Evolutionary conservation across 2,888 invertebrate genomes (phyloP), one percentile per base, ranked within the genome.

Genomic region (Mythimna ferrago): DNA sequence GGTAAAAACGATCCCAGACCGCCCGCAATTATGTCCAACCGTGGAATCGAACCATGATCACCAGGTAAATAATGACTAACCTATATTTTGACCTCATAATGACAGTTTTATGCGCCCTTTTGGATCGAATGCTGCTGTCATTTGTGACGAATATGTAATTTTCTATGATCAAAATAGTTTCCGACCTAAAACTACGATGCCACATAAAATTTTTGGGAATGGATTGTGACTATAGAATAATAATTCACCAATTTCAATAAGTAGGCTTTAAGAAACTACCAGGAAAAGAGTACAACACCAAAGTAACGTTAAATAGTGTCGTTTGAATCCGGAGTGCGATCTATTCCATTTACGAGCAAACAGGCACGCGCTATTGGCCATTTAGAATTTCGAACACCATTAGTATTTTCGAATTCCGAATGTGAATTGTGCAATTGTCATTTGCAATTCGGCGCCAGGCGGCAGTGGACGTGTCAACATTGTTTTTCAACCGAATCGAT

Each of bases 391-490:
- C 88, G 92, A 92, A 92, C 89, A 88, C 91, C 90, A 92, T 91
- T 91, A 89, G 87, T 88, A 87, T 91, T 92, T 94, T 93, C 89
- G 89, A 93, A 94, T 94, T 93, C 90, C 82, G 92, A 93, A 93
- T 92, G 92, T 90, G 89, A 91, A 91, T 90, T 92, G 91, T 92
- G 92, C 92, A 92, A 93, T 91, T 91, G 91, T 89, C 91, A 93
- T 94, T 94, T 93, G 92, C 92, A 90, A 93, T 93, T 93, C 92
- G 94, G 95, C 94, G 94, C 95, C 94, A 90, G 88, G 88, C 90
- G 84, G 88, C 90, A 88, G 91, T 87, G 89, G 92, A 92, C 92
- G 92, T 93, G 94, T 93, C 92, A 92, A 91, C 91, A 90, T 89
- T 90, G 93, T 91, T 92, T 91, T 93, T 91, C 90, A 89, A 88